Base-by-base conservation (phyloP, 2,888 invertebrate species). In the Zootermopsis nevadensis region DNA sequence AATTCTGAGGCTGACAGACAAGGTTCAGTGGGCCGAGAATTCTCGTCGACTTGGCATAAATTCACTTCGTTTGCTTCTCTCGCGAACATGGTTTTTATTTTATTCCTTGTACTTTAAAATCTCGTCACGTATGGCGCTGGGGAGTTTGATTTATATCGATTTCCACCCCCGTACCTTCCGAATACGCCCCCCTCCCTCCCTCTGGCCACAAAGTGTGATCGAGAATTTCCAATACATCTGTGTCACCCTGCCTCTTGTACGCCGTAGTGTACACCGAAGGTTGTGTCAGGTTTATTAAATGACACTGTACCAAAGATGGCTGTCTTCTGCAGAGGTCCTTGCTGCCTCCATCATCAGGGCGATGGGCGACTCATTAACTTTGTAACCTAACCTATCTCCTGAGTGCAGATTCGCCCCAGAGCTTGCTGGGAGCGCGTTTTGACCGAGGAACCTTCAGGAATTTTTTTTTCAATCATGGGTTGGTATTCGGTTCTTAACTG, bases 71-170 rank as follows among this genome's bases (percentile, higher is more conserved):
- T 74, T 38, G 38, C 74, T 69, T 31, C 31, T 10, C 22, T 33
- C 74, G 33, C 38, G 33, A n/a, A 33, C 27, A 22, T n/a, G 35
- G 19, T 12, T 30, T 60, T 27, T 60, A 60, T 24, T 60, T 60
- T 60, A 27, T 27, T 60, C n/a, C 27, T 60, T 27, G 27, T 60
- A 60, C 15, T 76, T 77, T 77, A 77, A 77, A 79, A n/a, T 79
- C 79, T 24, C 66, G 79, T 79, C 79, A 79, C 79, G 79, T 79
- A 79, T 66, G 24, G 60, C 30, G 48, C 79, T 79, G 60, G 33
- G 33, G 79, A 77, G 79, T 79, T 79, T 79, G 79, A 79, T 79
- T 79, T 79, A 55, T 79, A 79, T 79, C 79, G 79, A 79, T 79
- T 79, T 27, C 30, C 31, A 31, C 7, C 30, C 27, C 72, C 27